phyloP scores from a whole-genome alignment of 2,797 vertebrate genomes.

The Microhierax caerulescens region DNA sequence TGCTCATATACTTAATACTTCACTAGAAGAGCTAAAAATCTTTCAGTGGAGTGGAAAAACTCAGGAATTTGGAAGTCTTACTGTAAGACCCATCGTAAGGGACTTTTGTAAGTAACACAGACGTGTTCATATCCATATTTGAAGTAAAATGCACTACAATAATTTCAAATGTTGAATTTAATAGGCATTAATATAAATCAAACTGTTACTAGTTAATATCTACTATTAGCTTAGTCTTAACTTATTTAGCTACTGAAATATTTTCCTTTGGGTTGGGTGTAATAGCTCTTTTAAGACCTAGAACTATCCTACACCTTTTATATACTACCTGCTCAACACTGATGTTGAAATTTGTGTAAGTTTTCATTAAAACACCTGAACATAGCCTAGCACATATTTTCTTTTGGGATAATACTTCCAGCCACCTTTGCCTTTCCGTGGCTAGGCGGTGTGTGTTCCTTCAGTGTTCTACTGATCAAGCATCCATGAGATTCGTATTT shows the following conservation, averaged over 20 bases:
- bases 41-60: background rate
- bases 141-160: background rate
- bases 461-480: background rate
- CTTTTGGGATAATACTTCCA: background rate
- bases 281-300: background rate
- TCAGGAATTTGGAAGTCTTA: background rate
- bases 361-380: background rate
- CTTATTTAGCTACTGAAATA: background rate
- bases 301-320: background rate
- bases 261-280: background rate
- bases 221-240: background rate
- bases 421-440: background rate
- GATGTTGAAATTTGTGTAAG: background rate
- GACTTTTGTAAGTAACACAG: background rate
- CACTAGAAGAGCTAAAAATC: background rate
- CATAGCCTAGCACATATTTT: background rate
- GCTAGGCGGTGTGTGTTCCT: background rate
- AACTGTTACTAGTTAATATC: background rate
- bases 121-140: accelerated
- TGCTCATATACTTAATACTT: background rate
- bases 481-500: background rate
- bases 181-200: background rate
- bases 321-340: background rate
- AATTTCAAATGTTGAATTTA: background rate
- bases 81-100: background rate